Evolutionary conservation across 2,888 invertebrate species (phyloP).

Genomic region (Cepaea hortensis): DNA sequence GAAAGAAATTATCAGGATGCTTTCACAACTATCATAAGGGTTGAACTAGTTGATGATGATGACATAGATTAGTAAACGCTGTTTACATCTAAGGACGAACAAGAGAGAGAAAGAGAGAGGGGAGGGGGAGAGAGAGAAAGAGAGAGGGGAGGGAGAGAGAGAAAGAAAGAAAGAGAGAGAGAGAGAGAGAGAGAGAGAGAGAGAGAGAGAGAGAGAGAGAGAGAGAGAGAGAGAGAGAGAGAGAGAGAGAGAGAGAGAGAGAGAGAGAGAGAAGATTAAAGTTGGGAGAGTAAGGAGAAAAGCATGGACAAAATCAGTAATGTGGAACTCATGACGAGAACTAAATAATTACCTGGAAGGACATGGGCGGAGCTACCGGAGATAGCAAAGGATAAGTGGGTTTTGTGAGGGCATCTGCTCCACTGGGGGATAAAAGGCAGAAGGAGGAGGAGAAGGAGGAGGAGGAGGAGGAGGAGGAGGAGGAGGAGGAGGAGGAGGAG

Average conservation of each 20-base stretch:
- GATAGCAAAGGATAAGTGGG: too few relatives aligned
- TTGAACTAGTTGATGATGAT: too few relatives aligned
- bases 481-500: slow-evolving; percentile 9
- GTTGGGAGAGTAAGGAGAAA: too few relatives aligned
- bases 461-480: slow-evolving; percentile 17
- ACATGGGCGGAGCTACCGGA: slow-evolving; percentile 29
- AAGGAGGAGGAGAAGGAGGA: slow-evolving; percentile 13
- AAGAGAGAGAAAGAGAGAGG: neutral
- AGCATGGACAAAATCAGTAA: too few relatives aligned
- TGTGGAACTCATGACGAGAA: neutral
- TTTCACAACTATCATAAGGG: too few relatives aligned
- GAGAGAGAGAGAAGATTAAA: slow-evolving; percentile 12
- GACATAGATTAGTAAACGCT: too few relatives aligned
- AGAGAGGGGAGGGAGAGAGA: neutral
- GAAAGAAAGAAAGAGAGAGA: neutral
- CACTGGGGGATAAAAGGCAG: neutral
- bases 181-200: slow-evolving; percentile 30
- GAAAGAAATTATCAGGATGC: too few relatives aligned
- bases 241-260: slow-evolving; percentile 38
- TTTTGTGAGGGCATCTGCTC: too few relatives aligned
- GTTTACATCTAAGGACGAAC: too few relatives aligned
- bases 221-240: slow-evolving; percentile 28
- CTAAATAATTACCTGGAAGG: too few relatives aligned
- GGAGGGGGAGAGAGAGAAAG: neutral
- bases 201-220: slow-evolving; percentile 32